phyloP scores from a whole-genome alignment of 2,797 vertebrate species.

The Cyclopterus lumpus region DNA sequence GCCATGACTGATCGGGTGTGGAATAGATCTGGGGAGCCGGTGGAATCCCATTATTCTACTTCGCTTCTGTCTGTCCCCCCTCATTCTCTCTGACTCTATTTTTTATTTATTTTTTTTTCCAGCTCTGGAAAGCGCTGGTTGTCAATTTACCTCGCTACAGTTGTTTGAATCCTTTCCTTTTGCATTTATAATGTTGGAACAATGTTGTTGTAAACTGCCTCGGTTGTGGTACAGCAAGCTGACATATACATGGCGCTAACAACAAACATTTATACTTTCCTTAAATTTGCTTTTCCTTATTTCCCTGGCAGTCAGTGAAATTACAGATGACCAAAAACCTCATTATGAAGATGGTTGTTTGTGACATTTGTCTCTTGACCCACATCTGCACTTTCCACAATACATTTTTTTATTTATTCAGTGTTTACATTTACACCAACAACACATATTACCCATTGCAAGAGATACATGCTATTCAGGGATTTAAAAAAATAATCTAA shows the following conservation, averaged over 20 bases:
- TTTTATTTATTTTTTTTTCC: slow-evolving; percentile 17
- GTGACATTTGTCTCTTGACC: background rate
- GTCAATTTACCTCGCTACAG: background rate
- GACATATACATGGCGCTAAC: background rate
- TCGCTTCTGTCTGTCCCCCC: slow-evolving; percentile 59
- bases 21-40: slow-evolving; percentile 59
- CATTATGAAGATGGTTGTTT: background rate
- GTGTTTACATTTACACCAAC: background rate
- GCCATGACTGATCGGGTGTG: slow-evolving; percentile 63
- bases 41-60: slow-evolving; percentile 64
- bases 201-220: background rate
- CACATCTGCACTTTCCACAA: background rate
- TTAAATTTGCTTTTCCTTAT: background rate
- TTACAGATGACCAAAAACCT: background rate
- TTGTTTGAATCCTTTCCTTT: background rate
- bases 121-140: slow-evolving; percentile 11
- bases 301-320: background rate
- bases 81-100: slow-evolving; percentile 18
- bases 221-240: background rate
- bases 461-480: background rate
- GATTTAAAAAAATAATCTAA: background rate
- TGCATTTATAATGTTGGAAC: slow-evolving; percentile 4
- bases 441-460: too few species aligned
- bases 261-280: background rate
- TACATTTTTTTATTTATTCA: background rate